Evolutionary conservation across 2,113 vertebrate genomes (phyloP), one percentile per base, ranked within the genome.

Genomic region (Dendropsophus ebraccatus): DNA sequence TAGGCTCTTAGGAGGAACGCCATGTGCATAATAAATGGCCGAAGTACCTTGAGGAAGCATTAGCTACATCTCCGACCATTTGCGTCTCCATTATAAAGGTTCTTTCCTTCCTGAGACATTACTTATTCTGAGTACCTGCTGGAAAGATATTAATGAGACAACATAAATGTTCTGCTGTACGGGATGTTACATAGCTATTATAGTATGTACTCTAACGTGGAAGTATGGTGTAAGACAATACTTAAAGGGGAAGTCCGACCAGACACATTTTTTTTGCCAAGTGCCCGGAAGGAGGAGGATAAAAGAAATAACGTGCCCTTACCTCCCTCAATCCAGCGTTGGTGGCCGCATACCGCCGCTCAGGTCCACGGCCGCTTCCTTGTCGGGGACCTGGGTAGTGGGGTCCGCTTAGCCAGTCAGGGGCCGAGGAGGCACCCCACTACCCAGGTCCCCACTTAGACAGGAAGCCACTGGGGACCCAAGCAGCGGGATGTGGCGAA

Each of bases 1-100:
- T 74, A 62, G 54, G 85, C 85, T 87, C 78, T 87, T 81, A 81
- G 45, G 52, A 87, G 17, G 67, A 86, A 49, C 14, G 47, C 47
- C 54, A 45, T 81, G 77, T 87, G 78, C 85, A 87, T 87, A 81
- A 87, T 87, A 87, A 81, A 87, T 87, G 30, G 45, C 17, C 74
- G 37, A 23, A 81, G 52, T 50, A 81, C 85, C 77, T 81, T 87
- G 69, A 87, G 41, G 67, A 81, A 74, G 67, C 85, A 87, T 87
- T 87, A 87, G 85, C 41, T 47, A 74, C 78, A 87, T 73, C 47
- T 58, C 74, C n/a, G n/a, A 41, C 85, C 37, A 73, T 62, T 73
- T 87, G 41, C 25, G 17, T 81, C 37, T 74, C 78, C 85, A 81
- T 87, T 81, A 87, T 45, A 62, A 17, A 72, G 67, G 16, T 62